phyloP scores from a whole-genome alignment of 2,888 invertebrate species.

The Drosophila infuscata region DNA sequence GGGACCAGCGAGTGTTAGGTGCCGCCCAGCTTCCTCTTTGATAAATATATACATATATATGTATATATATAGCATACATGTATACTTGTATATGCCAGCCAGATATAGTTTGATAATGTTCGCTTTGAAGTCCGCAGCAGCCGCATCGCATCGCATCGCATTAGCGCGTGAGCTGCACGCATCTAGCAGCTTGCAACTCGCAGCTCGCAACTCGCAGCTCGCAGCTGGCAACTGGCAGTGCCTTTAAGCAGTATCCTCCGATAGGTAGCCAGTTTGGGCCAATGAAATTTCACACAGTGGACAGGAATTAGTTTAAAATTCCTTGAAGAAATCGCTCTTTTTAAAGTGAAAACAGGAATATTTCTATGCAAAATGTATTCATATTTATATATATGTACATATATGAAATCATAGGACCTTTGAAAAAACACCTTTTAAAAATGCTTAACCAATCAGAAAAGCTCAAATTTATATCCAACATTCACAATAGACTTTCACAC shows the following conservation, averaged over 20 bases:
- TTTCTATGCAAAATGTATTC: too few species aligned
- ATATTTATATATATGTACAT: neutral
- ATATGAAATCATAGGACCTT: neutral
- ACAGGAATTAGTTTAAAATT: neutral
- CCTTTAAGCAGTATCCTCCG: neutral
- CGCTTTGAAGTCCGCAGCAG: constrained; percentile 57
- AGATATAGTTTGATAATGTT: constrained; percentile 43
- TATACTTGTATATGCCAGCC: constrained; percentile 5
- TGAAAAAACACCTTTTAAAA: neutral
- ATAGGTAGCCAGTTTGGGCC: neutral
- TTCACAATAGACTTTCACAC: neutral
- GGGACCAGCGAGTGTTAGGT: constrained; percentile 38
- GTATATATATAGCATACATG: neutral
- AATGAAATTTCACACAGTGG: neutral
- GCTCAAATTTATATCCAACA: neutral
- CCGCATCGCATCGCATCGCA: constrained; percentile 9
- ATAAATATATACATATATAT: constrained; percentile 18
- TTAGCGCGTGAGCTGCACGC: constrained; percentile 25
- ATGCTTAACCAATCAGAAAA: too few species aligned
- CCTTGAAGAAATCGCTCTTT: neutral
- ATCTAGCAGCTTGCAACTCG: neutral
- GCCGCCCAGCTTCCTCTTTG: constrained; percentile 52
- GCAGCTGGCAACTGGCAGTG: neutral
- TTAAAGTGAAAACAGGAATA: neutral
- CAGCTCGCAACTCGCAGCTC: too few species aligned